Evolutionary conservation across 2,113 vertebrate genomes (phyloP).

Genomic region (Gallinago jamesoni): DNA sequence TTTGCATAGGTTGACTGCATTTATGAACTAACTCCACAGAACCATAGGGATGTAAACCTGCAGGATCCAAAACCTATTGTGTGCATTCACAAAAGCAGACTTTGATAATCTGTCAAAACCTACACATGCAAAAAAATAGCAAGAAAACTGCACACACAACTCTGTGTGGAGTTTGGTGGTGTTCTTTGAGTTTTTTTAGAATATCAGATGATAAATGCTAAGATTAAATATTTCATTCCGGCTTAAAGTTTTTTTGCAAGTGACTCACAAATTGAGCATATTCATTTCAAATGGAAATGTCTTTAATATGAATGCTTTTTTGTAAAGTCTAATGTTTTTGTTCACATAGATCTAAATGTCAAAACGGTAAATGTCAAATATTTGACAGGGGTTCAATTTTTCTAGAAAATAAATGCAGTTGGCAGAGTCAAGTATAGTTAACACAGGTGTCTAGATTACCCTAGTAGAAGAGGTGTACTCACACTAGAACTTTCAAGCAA

Average conservation of each 20-base stretch:
- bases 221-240: no score
- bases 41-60: neutral
- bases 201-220: no score
- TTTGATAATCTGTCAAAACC: neutral
- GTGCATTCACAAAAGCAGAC: neutral
- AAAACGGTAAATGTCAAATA: constrained; percentile 49
- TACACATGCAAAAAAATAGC: neutral
- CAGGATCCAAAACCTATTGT: neutral
- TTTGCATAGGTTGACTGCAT: neutral
- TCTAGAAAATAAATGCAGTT: constrained; percentile 20
- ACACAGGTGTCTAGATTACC: neutral
- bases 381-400: constrained; percentile 31
- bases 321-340: neutral
- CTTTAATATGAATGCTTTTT: constrained; percentile 28
- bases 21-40: neutral
- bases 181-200: no score
- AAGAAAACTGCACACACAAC: neutral
- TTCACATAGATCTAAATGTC: constrained; percentile 15
- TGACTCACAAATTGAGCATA: constrained; percentile 29
- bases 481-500: neutral
- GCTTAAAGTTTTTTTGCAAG: neutral
- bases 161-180: neutral
- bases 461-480: neutral
- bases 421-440: neutral
- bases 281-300: constrained; percentile 19